Evolutionary conservation across 2,113 vertebrate species (phyloP).

Genomic region (Chelonoidis abingdonii): DNA sequence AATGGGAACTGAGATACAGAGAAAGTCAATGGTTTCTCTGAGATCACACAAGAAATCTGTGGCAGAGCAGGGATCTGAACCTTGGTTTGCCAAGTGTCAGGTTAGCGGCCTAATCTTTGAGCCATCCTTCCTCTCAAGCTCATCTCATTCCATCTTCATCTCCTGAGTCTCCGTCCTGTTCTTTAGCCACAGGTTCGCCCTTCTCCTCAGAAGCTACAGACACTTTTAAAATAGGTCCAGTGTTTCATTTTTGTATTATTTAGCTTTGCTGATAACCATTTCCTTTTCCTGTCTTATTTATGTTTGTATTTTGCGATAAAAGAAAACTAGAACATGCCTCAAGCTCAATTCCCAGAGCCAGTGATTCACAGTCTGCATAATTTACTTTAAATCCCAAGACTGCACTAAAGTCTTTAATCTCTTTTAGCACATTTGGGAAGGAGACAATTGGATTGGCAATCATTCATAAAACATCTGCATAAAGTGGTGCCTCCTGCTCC

Average conservation of each 20-base stretch:
- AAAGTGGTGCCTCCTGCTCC: neutral
- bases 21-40: neutral
- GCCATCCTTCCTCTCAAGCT: neutral
- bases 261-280: neutral
- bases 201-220: rapidly evolving
- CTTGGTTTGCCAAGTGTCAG: neutral
- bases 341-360: conserved; percentile 10
- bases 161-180: rapidly evolving
- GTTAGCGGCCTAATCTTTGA: neutral
- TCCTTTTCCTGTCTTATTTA: neutral
- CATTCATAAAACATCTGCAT: conserved; percentile 36
- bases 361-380: conserved; percentile 4
- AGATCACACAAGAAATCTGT: neutral
- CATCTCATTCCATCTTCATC: neutral
- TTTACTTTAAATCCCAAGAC: conserved; percentile 45
- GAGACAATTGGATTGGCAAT: conserved; percentile 38
- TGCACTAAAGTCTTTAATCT: conserved; percentile 57
- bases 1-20: neutral
- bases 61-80: neutral
- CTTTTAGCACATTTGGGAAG: neutral
- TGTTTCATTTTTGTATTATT: neutral
- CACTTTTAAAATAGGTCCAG: neutral
- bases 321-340: neutral
- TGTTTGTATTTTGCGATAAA: conserved; percentile 9
- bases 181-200: neutral